Conservation (phyloP, 2,113 vertebrate genomes). For the Hipposideros armiger region DNA sequence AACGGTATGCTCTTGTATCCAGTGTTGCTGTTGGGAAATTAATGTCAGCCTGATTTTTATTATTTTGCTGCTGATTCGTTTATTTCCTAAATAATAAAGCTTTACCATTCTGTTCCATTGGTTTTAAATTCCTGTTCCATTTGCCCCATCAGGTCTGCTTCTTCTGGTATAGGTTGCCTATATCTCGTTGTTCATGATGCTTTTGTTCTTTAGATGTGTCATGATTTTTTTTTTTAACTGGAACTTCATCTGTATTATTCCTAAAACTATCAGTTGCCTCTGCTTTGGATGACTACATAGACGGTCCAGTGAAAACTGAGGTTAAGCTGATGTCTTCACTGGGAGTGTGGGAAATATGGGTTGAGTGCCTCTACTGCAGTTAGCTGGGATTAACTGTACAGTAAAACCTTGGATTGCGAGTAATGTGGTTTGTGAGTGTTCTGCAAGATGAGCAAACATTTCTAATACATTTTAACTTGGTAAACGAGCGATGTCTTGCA, state of each 20-base stretch:
- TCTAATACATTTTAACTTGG: no score
- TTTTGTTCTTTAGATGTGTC: slow-evolving; percentile 3
- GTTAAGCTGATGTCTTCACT: background rate
- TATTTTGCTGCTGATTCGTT: background rate
- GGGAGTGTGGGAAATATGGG: background rate
- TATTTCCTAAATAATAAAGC: background rate
- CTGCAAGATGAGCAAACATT: no score
- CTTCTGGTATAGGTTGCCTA: background rate
- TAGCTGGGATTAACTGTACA: background rate
- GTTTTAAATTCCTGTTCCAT: background rate
- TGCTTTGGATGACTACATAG: background rate
- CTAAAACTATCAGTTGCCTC: background rate
- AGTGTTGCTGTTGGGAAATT: background rate
- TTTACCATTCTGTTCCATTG: background rate
- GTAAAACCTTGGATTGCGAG: no score
- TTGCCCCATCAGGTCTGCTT: background rate
- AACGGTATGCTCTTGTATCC: background rate
- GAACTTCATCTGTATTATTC: background rate
- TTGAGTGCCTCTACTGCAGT: background rate
- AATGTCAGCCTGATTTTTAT: background rate
- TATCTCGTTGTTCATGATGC: background rate
- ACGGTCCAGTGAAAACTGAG: background rate
- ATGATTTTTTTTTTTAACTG: background rate
- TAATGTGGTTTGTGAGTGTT: no score
- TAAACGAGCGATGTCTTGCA: no score